Evolutionary conservation across 2,888 invertebrate species (phyloP).

Genomic region (Acronicta alni): DNA sequence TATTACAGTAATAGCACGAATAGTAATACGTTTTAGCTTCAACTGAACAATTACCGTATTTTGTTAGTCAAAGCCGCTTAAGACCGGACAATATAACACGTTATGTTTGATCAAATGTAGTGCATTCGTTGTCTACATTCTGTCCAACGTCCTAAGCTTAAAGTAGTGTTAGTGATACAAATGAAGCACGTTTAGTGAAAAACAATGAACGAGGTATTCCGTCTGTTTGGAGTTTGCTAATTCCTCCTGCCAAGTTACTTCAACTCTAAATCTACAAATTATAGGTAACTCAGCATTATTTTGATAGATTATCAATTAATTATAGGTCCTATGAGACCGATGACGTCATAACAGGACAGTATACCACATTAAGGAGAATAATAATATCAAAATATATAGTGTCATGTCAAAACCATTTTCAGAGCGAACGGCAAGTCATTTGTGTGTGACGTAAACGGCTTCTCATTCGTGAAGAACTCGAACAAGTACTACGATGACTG

Average conservation of each 20-base stretch:
- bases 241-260: too few species aligned
- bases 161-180: not conserved
- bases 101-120: not conserved
- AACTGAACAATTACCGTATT: constrained; percentile 16
- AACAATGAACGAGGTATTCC: not conserved
- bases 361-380: too few species aligned
- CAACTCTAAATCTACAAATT: too few species aligned
- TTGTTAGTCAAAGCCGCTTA: constrained; percentile 6
- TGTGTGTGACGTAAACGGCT: constrained; percentile 99
- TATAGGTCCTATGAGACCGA: not conserved
- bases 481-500: constrained; percentile 99
- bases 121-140: not conserved
- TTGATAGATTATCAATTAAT: not conserved
- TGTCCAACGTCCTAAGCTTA: not conserved
- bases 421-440: constrained; percentile 99
- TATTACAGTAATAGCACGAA: constrained; percentile 23
- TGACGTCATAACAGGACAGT: not conserved
- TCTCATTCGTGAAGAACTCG: constrained; percentile 99
- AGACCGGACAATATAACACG: not conserved
- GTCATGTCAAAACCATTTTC: constrained; percentile 30
- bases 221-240: not conserved
- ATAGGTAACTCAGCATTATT: too few species aligned
- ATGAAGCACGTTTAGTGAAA: not conserved
- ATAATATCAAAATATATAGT: too few species aligned
- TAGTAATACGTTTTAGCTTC: constrained; percentile 9